A percentile compares a stretch with the other conserved stretches of the same genome.
These are phyloP conservation scores for Thecocarcelia acutangulata DNA, from an alignment of 2,888 invertebrate genomes.

Conservation along the genomic window DNA sequence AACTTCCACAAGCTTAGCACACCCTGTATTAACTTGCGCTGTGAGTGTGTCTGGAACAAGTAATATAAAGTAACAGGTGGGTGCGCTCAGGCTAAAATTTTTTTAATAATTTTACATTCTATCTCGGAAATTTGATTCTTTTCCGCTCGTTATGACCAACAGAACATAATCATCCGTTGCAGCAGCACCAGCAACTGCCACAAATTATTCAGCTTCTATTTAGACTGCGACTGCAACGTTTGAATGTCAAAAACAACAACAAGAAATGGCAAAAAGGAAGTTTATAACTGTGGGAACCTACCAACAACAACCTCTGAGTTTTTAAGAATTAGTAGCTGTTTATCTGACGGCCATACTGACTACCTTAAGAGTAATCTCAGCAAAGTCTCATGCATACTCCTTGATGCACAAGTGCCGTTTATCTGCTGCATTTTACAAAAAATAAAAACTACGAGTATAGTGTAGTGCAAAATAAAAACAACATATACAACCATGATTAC, in stretches of 20 bases:
- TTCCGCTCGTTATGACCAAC: slow-evolving; percentile 53
- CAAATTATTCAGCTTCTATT: slow-evolving; percentile 15
- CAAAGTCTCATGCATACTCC: slow-evolving; percentile 26
- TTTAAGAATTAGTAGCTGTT: slow-evolving; percentile 16
- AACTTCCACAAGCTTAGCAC: slow-evolving; percentile 38
- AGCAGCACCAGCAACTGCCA: slow-evolving; percentile 26
- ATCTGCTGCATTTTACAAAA: slow-evolving; percentile 48
- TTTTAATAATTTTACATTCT: slow-evolving; percentile 46
- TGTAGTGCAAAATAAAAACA: slow-evolving; percentile 13
- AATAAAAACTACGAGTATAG: not conserved
- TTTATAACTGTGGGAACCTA: slow-evolving; percentile 69
- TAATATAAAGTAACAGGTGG: slow-evolving; percentile 69
- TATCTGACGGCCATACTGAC: slow-evolving; percentile 23
- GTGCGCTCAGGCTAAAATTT: slow-evolving; percentile 61
- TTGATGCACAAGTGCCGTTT: slow-evolving; percentile 42
- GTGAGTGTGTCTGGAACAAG: slow-evolving; percentile 11
- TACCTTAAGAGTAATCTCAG: slow-evolving; percentile 65
- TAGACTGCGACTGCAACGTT: slow-evolving; percentile 2
- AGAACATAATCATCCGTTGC: slow-evolving; percentile 37
- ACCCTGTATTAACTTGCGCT: slow-evolving; percentile 53
- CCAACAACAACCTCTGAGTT: slow-evolving; percentile 14
- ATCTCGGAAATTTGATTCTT: slow-evolving; percentile 43
- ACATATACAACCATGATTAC: not conserved
- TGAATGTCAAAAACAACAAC: not conserved
- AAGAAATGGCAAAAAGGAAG: slow-evolving; percentile 66